Conservation (phyloP, 2,797 vertebrate genomes). For the Sparus aurata region DNA sequence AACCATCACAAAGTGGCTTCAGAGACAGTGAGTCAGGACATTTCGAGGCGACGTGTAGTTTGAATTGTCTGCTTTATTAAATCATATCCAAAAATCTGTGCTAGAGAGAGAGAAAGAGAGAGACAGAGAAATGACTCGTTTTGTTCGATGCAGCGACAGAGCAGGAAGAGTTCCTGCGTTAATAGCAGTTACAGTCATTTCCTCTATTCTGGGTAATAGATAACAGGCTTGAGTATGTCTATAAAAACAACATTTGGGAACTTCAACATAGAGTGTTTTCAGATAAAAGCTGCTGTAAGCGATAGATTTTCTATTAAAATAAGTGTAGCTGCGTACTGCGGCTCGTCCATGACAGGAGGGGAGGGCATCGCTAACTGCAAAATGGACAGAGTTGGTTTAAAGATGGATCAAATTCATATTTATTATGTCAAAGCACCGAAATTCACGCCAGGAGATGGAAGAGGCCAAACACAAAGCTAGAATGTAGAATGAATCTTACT, state of each 20-base stretch:
- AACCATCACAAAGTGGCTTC: not conserved
- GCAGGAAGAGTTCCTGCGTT: not conserved
- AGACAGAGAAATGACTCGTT: too few relatives aligned
- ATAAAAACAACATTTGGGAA: too few relatives aligned
- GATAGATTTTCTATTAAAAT: too few relatives aligned
- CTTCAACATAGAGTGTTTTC: too few relatives aligned
- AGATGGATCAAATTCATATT: not conserved
- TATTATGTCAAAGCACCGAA: not conserved
- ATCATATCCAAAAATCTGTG: not conserved
- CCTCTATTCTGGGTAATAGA: not conserved
- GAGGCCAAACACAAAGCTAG: not conserved
- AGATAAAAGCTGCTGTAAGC: too few relatives aligned
- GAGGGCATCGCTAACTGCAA: too few relatives aligned
- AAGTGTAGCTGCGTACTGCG: too few relatives aligned
- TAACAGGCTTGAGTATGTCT: not conserved
- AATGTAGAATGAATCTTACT: not conserved
- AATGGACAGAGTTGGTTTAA: too few relatives aligned
- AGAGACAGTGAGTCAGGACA: not conserved
- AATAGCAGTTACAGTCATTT: not conserved
- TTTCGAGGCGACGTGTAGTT: not conserved
- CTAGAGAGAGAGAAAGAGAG: not conserved
- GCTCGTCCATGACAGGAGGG: too few relatives aligned
- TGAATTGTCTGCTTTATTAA: not conserved
- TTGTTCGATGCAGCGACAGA: not conserved
- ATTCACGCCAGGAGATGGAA: not conserved